Percentiles rank a stretch among this genome's conserved stretches.
These are phyloP conservation scores for Halictus ligatus DNA, from an alignment of 2,888 invertebrate genomes.

Conservation along the genomic window DNA sequence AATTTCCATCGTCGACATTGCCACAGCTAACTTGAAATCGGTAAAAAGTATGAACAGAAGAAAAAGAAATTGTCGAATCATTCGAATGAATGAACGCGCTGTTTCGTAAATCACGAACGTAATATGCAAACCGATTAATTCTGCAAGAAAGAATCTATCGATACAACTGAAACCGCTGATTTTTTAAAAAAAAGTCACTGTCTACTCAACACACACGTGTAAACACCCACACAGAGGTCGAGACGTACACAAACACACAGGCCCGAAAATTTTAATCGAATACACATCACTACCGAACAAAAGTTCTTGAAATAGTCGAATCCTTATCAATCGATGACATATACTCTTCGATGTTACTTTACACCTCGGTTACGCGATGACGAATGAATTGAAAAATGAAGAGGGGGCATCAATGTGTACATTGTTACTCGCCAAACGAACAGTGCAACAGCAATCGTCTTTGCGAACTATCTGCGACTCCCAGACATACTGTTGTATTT, in stretches of 20 bases:
- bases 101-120: slow-evolving; percentile 7
- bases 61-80: background rate
- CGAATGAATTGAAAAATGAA: slow-evolving; percentile 17
- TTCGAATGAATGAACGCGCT: slow-evolving; percentile 21
- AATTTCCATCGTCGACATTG: slow-evolving; percentile 20
- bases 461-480: slow-evolving; percentile 39
- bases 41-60: background rate
- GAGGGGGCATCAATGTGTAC: slow-evolving; percentile 19
- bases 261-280: background rate
- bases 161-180: slow-evolving; percentile 54
- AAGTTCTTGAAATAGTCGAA: slow-evolving; percentile 33
- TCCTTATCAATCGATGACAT: slow-evolving; percentile 31
- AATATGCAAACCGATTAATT: slow-evolving; percentile 53
- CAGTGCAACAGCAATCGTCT: slow-evolving; percentile 43
- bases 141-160: slow-evolving; percentile 70
- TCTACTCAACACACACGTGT: slow-evolving; percentile 44
- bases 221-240: background rate
- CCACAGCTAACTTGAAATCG: slow-evolving; percentile 11
- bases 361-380: slow-evolving; percentile 30
- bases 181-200: slow-evolving; percentile 60
- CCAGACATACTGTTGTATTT: slow-evolving; percentile 59
- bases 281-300: slow-evolving; percentile 18
- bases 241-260: background rate
- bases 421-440: slow-evolving; percentile 25
- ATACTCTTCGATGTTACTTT: slow-evolving; percentile 43